A percentile compares a stretch with the other conserved stretches of the same genome.
Conservation (phyloP, 2,113 vertebrate genomes). For the Aphelocoma coerulescens region DNA sequence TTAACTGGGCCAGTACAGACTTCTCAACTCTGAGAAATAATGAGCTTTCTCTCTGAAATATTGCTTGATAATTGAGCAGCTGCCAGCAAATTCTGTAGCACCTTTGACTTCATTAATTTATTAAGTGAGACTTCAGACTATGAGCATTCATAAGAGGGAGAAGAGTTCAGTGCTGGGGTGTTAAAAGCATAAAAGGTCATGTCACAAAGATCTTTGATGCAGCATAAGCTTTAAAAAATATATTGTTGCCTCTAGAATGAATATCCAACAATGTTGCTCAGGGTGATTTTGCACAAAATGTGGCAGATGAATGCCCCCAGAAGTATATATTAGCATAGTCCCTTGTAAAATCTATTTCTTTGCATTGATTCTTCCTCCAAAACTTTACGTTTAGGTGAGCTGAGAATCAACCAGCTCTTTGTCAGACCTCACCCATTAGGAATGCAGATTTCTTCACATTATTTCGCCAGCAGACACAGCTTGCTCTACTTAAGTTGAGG, state of each 20-base stretch:
- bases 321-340: neutral
- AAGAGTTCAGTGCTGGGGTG: neutral
- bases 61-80: neutral
- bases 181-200: neutral
- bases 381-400: neutral
- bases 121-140: neutral
- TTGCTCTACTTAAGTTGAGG: neutral
- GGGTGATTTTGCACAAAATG: neutral
- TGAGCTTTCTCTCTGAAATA: neutral
- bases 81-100: neutral
- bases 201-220: neutral
- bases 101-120: neutral
- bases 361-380: neutral
- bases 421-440: neutral
- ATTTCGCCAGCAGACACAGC: neutral
- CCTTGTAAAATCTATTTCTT: neutral
- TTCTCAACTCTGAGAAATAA: neutral
- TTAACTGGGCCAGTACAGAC: neutral
- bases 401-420: neutral
- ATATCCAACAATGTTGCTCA: neutral
- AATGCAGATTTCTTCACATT: neutral
- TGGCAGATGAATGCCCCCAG: neutral
- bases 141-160: neutral
- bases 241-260: neutral
- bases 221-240: neutral